These are phyloP conservation scores for Cebus imitator DNA, from an alignment of 2,113 vertebrate genomes.

Conservation along the genomic window DNA sequence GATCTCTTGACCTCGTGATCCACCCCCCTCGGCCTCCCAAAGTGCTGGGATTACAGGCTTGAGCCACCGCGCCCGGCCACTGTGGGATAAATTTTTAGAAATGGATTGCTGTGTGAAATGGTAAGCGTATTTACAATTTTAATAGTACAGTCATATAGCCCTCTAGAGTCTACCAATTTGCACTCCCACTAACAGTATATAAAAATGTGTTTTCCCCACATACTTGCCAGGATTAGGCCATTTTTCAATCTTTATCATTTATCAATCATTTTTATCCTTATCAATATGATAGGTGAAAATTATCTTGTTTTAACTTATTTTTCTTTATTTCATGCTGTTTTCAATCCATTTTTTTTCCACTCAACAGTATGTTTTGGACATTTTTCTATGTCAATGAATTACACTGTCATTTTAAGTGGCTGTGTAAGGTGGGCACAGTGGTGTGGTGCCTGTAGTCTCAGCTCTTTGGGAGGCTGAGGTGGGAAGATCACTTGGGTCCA, in stretches of 20 bases:
- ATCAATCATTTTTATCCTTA: conserved; percentile 3
- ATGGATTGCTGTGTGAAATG: background rate
- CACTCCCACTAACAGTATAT: background rate
- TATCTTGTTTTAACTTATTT: background rate
- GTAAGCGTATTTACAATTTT: background rate
- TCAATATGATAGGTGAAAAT: background rate
- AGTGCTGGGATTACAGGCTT: too few species aligned
- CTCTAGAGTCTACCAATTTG: background rate
- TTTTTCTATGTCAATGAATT: background rate
- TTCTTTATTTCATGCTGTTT: background rate
- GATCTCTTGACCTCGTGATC: too few species aligned
- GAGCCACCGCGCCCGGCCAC: too few species aligned
- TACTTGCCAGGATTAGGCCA: background rate
- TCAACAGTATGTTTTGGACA: background rate
- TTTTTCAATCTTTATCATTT: background rate
- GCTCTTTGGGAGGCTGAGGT: background rate
- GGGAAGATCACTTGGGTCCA: background rate
- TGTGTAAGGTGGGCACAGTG: background rate
- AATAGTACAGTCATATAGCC: background rate
- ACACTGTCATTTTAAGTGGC: background rate
- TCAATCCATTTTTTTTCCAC: background rate
- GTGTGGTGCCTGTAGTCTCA: background rate
- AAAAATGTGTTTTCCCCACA: background rate
- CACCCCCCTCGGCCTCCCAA: too few species aligned
- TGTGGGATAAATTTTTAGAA: conserved; percentile 16